Percentiles rank a stretch among this genome's conserved stretches.
Evolutionary conservation across 2,113 vertebrate species (phyloP).

Genomic region (Corynorhinus townsendii): DNA sequence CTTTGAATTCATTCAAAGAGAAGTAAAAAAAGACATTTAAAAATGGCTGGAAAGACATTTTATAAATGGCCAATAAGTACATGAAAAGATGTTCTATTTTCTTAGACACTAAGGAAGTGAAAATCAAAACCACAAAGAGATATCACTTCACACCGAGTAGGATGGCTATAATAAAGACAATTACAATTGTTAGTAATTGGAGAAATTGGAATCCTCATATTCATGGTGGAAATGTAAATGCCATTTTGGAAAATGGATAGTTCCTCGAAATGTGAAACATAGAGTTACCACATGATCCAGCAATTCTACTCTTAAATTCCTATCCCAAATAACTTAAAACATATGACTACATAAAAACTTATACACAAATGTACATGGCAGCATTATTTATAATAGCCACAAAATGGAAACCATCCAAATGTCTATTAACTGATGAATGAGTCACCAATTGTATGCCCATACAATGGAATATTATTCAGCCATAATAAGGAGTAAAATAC

Average conservation of each 20-base stretch:
- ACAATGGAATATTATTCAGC: background rate
- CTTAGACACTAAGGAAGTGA: background rate
- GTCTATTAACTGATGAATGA: background rate
- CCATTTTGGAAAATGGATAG: background rate
- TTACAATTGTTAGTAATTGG: background rate
- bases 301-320: background rate
- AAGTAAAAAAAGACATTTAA: background rate
- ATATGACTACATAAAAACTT: background rate
- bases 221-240: background rate
- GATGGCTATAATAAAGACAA: background rate
- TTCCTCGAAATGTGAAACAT: background rate
- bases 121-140: constrained; percentile 6
- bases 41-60: background rate
- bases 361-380: background rate
- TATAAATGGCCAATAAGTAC: background rate
- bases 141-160: background rate
- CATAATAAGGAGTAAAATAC: background rate
- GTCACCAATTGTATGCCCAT: background rate
- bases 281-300: background rate
- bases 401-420: background rate
- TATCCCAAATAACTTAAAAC: background rate
- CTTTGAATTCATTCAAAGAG: background rate
- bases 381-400: background rate
- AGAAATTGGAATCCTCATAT: background rate
- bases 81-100: background rate